Evolutionary conservation across 92 coral and sea anemone genomes (phyloP), one percentile per base, ranked within the genome.

Genomic region (Metridium senile): DNA sequence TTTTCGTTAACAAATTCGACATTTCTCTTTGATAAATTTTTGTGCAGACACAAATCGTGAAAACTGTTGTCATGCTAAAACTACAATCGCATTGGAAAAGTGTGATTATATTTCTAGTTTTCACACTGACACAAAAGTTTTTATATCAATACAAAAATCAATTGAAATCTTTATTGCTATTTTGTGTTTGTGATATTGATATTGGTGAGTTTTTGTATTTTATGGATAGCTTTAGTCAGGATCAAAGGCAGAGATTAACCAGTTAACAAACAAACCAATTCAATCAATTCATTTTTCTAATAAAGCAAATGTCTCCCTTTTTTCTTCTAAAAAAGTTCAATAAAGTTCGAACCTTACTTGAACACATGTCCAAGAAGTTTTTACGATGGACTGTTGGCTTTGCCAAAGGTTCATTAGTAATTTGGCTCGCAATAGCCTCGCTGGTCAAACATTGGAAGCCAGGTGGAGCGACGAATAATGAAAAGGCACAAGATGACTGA

Each of bases 391-490:
- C 30, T 77, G 63, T 56, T 62, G 51, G 66, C 66, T 77, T 68
- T 79, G 57, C n/a, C 64, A 35, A 66, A 58, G 53, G 46, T 62
- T 79, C 84, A 79, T 79, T 68, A 70, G 83, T 71, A 71, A 79
- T 79, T 63, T 68, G 46, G 84, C 66, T 33, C 66, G 84, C 66
- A 70, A 68, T 70, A 57, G 72, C 53, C 74, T 26, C 56, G 27
- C 84, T 79, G 84, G 76, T 32, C 84, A 79, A 79, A 79, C 69
- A 79, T 69, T 69, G 54, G 31, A 25, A 4, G 71, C 47, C 84
- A 79, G 84, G 84, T 79, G 84, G 16, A 56, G 33, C 25, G 16
- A 45, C 49, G 68, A 45, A 68, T 79, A 79, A 79, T 79, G 74
- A 79, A 79, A 79, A 39, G 62, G 18, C 33, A 45, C 74, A 35